Conservation (phyloP, 2,888 invertebrate genomes). For the Chrysolina haemoptera region DNA sequence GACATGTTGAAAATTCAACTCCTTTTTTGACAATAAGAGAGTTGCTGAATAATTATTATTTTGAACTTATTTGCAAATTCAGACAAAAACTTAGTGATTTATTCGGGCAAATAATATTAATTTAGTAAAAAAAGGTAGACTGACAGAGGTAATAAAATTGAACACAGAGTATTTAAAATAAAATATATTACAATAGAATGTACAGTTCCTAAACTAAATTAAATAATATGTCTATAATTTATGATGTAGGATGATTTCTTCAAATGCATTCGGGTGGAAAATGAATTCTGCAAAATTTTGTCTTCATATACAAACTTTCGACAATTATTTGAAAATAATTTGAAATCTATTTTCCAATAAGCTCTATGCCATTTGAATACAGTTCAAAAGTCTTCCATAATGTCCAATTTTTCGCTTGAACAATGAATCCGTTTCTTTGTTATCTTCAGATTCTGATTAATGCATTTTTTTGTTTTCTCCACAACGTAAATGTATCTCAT, state of each 20-base stretch:
- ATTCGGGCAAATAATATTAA: no score
- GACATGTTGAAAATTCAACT: no score
- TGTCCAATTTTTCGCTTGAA: neutral
- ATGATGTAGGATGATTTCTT: slow-evolving; percentile 16
- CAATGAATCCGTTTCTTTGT: neutral
- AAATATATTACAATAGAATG: slow-evolving; percentile 31
- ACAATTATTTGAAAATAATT: neutral
- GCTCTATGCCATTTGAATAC: no score
- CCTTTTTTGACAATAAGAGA: no score
- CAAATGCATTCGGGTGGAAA: neutral
- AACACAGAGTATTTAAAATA: slow-evolving; percentile 10
- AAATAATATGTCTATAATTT: slow-evolving; percentile 28
- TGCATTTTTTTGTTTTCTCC: neutral
- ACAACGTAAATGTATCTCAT: neutral
- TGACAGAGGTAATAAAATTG: no score
- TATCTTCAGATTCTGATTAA: neutral
- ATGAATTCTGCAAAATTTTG: neutral
- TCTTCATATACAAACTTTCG: neutral
- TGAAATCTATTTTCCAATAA: neutral
- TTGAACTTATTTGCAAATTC: no score
- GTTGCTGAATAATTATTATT: no score
- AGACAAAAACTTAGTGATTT: no score
- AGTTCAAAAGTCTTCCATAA: no score
- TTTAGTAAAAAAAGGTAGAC: no score
- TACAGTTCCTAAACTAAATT: slow-evolving; percentile 26